Percentiles rank a stretch among this genome's conserved stretches.
phyloP scores from a whole-genome alignment of 2,888 invertebrate genomes.

The Synanthedon andrenaeformis region DNA sequence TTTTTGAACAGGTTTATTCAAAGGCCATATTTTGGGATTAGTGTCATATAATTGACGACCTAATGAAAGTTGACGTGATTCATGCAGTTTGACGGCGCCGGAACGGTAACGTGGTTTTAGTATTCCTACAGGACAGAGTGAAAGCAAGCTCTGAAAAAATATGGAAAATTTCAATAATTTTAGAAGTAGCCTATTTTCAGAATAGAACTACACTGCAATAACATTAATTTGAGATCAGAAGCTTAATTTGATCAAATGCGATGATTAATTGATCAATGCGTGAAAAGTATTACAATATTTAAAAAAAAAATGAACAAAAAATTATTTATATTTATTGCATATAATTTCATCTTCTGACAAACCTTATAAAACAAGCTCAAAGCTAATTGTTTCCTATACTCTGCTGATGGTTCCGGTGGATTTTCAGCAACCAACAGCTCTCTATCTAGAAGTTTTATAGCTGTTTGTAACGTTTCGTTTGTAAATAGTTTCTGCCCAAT shows the following conservation, averaged over 20 bases:
- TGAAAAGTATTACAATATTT: too few relatives aligned
- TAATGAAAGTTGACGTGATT: slow-evolving; percentile 64
- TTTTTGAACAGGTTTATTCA: slow-evolving; percentile 75
- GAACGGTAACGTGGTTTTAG: slow-evolving; percentile 46
- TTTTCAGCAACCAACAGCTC: slow-evolving; percentile 29
- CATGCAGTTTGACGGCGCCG: slow-evolving; percentile 43
- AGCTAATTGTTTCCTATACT: slow-evolving; percentile 70
- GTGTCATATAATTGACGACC: slow-evolving; percentile 73
- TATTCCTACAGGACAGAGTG: slow-evolving; percentile 47
- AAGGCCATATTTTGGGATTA: slow-evolving; percentile 71
- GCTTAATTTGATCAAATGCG: too few relatives aligned
- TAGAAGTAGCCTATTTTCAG: too few relatives aligned
- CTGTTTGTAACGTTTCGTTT: slow-evolving; percentile 44
- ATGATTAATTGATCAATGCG: too few relatives aligned
- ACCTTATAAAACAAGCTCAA: slow-evolving; percentile 74
- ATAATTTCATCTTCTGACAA: slow-evolving; percentile 3
- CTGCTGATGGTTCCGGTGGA: slow-evolving; percentile 66
- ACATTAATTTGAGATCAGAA: too few relatives aligned
- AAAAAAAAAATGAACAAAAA: too few relatives aligned
- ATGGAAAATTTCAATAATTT: neutral
- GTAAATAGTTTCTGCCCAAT: slow-evolving; percentile 39
- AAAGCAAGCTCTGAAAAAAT: slow-evolving; percentile 51
- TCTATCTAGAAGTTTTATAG: slow-evolving; percentile 20
- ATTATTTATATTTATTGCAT: too few relatives aligned
- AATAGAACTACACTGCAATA: neutral